These are phyloP conservation scores for Microplitis manilae DNA, from an alignment of 2,888 invertebrate genomes.

Conservation along the genomic window DNA sequence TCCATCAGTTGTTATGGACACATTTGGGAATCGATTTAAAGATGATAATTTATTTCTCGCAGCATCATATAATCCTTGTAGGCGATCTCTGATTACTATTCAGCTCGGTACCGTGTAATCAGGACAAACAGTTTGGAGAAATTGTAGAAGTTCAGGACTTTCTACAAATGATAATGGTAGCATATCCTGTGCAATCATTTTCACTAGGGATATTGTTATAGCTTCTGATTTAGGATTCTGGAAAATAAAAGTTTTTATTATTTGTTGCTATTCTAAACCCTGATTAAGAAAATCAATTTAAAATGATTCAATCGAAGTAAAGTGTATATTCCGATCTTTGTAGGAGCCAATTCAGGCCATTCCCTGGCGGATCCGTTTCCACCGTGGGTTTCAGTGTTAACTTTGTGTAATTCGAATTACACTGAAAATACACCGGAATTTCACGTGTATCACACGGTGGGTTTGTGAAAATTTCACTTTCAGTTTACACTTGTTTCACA, in stretches of 20 bases:
- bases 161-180: constrained; percentile 24
- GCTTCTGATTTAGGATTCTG: constrained; percentile 17
- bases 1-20: constrained; percentile 43
- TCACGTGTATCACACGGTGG: too few species aligned
- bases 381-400: too few species aligned
- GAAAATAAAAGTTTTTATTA: not conserved
- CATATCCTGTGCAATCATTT: constrained; percentile 31
- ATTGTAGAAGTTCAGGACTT: constrained; percentile 15
- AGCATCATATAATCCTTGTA: constrained; percentile 24
- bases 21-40: constrained; percentile 27
- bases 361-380: too few species aligned
- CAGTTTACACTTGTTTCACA: too few species aligned
- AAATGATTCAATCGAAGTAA: not conserved
- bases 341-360: not conserved
- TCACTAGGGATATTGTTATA: constrained; percentile 11
- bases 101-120: constrained; percentile 20
- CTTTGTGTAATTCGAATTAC: too few species aligned
- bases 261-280: constrained; percentile 9
- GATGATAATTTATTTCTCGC: constrained; percentile 7
- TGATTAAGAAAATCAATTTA: constrained; percentile 1
- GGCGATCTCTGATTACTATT: constrained; percentile 20
- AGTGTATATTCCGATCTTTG: not conserved
- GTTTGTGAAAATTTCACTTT: too few species aligned
- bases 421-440: too few species aligned
- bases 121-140: constrained; percentile 20